Conservation (phyloP, 2,797 vertebrate species). For the Betta splendens region DNA sequence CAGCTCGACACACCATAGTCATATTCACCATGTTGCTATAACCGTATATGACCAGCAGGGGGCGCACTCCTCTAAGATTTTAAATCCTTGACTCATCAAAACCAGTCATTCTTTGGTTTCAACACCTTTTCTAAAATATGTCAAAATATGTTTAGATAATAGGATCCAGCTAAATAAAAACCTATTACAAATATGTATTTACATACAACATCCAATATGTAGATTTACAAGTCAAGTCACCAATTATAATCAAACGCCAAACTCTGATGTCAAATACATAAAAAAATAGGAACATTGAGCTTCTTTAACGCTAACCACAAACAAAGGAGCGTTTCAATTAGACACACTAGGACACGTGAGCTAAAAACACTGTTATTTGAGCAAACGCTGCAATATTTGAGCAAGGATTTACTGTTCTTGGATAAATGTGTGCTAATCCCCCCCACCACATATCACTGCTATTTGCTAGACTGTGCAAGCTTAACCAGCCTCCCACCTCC, state of each 20-base stretch:
- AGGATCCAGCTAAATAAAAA: not conserved
- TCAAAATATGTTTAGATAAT: constrained; percentile 16
- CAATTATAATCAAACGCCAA: not conserved
- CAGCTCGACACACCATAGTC: not conserved
- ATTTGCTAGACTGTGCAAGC: constrained; percentile 50
- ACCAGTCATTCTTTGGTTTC: not conserved
- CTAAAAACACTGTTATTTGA: constrained; percentile 17
- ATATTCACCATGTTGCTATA: not conserved
- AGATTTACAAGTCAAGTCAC: not conserved
- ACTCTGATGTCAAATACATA: not conserved
- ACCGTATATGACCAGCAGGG: constrained; percentile 49
- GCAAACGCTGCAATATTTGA: constrained; percentile 43
- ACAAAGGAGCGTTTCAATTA: constrained; percentile 1
- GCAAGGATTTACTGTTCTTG: constrained; percentile 43
- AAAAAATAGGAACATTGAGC: constrained; percentile 1
- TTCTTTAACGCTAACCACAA: not conserved
- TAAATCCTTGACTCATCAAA: constrained; percentile 20
- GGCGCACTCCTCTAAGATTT: constrained; percentile 25
- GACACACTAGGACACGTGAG: not conserved
- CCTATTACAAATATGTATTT: not conserved
- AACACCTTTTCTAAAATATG: constrained; percentile 11
- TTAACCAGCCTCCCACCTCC: constrained; percentile 35
- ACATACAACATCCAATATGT: not conserved
- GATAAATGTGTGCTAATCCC: constrained; percentile 64
- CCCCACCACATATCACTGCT: constrained; percentile 41